These are phyloP conservation scores for Temnothorax rugatulus DNA, from an alignment of 2,888 invertebrate species.

Conservation along the genomic window DNA sequence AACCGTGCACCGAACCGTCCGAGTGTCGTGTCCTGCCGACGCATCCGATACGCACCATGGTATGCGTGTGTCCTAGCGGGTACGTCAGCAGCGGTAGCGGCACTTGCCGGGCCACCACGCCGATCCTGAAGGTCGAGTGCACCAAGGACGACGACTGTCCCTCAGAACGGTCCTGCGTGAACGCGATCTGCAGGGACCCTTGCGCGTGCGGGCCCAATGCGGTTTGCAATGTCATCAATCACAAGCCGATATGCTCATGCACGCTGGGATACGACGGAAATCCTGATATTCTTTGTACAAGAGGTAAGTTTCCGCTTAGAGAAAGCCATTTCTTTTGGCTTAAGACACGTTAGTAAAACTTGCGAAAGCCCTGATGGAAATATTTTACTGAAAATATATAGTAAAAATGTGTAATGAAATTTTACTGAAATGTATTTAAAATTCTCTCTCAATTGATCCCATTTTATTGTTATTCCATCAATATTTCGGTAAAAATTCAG, in stretches of 20 bases:
- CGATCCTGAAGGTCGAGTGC: constrained; percentile 90
- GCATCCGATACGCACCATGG: constrained; percentile 94
- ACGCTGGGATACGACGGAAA: constrained; percentile 94
- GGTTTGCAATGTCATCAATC: constrained; percentile 93
- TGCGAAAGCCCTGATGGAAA: not conserved
- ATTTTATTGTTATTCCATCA: too few species aligned
- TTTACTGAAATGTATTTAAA: too few species aligned
- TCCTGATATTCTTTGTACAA: constrained; percentile 93
- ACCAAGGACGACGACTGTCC: constrained; percentile 93
- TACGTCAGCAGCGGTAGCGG: constrained; percentile 95
- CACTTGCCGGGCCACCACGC: constrained; percentile 91
- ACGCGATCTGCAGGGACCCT: constrained; percentile 93
- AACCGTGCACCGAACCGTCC: constrained; percentile 93
- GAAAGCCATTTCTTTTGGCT: not conserved
- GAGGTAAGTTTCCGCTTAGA: constrained; percentile 84
- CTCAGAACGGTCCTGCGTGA: constrained; percentile 92
- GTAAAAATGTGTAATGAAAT: too few species aligned
- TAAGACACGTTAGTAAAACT: not conserved
- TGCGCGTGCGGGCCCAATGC: constrained; percentile 95
- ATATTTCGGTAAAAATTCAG: too few species aligned
- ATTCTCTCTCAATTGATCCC: too few species aligned
- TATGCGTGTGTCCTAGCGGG: constrained; percentile 96
- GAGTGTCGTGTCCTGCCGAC: constrained; percentile 94
- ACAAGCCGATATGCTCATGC: constrained; percentile 96
- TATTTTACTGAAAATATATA: too few species aligned